A percentile compares a stretch with the other conserved stretches of the same genome.
Evolutionary conservation across 2,797 vertebrate genomes (phyloP).

Genomic region (Oryzias sinensis): DNA sequence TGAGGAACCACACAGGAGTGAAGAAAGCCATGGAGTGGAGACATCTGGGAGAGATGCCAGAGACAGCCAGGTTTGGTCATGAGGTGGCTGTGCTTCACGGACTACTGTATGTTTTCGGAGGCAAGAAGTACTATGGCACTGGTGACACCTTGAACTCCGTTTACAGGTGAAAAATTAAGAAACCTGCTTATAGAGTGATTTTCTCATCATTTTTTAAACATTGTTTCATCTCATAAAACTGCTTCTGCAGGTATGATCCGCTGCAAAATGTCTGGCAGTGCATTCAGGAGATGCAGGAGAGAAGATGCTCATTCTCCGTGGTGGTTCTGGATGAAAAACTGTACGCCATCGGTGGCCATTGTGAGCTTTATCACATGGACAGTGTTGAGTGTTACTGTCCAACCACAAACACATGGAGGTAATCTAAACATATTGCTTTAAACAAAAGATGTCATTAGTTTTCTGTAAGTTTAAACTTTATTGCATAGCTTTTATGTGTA

Average conservation of each 20-base stretch:
- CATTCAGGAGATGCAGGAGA: slow-evolving; percentile 70
- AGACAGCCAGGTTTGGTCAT: slow-evolving; percentile 75
- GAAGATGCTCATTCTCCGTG: slow-evolving; percentile 68
- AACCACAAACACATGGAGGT: slow-evolving; percentile 76
- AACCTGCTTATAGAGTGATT: not conserved
- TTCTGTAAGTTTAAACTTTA: too few relatives aligned
- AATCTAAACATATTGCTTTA: not conserved
- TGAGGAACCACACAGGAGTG: slow-evolving; percentile 78
- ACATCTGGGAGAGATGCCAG: slow-evolving; percentile 79
- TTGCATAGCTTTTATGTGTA: too few relatives aligned
- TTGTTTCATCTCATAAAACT: not conserved
- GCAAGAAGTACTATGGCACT: slow-evolving; percentile 85
- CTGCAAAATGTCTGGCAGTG: slow-evolving; percentile 65
- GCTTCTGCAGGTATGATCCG: slow-evolving; percentile 68
- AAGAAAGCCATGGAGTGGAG: slow-evolving; percentile 84
- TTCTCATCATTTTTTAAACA: not conserved
- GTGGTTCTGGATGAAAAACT: slow-evolving; percentile 58
- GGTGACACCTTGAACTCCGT: slow-evolving; percentile 80
- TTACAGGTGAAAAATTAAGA: slow-evolving; percentile 76
- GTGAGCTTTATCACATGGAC: slow-evolving; percentile 51
- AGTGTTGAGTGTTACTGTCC: slow-evolving; percentile 76
- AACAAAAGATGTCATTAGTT: too few relatives aligned
- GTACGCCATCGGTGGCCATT: slow-evolving; percentile 74
- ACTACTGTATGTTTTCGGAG: slow-evolving; percentile 85
- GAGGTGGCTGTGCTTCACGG: slow-evolving; percentile 76